Base-by-base conservation (phyloP, 2,797 vertebrate genomes). In the Cheirogaleus major region DNA sequence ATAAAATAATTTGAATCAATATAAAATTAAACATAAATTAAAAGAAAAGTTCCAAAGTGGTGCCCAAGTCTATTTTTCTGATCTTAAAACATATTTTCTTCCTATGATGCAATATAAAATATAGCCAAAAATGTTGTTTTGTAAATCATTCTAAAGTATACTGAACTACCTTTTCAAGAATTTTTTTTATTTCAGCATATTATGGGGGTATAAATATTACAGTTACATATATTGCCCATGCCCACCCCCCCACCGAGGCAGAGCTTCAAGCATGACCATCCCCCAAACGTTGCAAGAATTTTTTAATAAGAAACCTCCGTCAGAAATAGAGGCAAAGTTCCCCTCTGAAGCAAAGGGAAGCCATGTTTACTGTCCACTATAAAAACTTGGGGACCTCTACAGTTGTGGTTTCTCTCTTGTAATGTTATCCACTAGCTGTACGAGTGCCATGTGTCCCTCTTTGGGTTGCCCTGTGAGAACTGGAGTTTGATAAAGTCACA, bases 1-100 rank as follows among this genome's bases (percentile, higher is more conserved):
- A 12, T 82, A 61, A 12, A 81, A 63, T 76, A 81, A 69, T 96
- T 48, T 82, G 11, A 93, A 83, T 93, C 18, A 91, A 78, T 73
- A 38, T 3, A 87, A 17, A 91, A 69, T 93, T 89, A 43, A 92
- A 52, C 27, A 73, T 43, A 79, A 32, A 69, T 50, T 6, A 92
- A 63, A 80, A 50, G 11, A 2, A 43, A 84, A 45, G 43, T 80
- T 69, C 41, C 89, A 95, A 95, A 48, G 2, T 86, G 52, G 3
- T 91, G 2, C 1, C 20, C 25, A 59, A 81, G 55, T 87, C 63
- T 69, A 17, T 22, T 1, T 59, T 52, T 72, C 20, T 80, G 1
- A 78, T n/a, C 12, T 89, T 69, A 95, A 85, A 81, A 72, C 12
- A 59, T 27, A 65, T 75, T 91, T 94, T 89, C 6, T 45, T 79